Evolutionary conservation across 2,113 vertebrate species (phyloP).

Genomic region (Archilochus colubris): DNA sequence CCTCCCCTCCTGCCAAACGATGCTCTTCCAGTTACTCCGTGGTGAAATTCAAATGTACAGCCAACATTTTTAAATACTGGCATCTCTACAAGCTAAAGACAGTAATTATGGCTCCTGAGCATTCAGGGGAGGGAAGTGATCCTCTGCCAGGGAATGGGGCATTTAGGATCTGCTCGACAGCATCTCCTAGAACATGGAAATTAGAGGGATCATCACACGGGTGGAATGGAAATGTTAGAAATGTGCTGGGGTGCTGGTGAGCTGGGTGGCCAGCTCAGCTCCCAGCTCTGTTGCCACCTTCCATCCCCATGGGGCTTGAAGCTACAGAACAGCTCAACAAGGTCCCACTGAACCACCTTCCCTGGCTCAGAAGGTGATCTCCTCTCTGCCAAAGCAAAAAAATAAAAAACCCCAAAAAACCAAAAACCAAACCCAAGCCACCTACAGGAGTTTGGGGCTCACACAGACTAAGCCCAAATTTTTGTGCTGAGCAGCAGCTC

Average conservation of each 20-base stretch:
- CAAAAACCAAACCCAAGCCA: too few species aligned
- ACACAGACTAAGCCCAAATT: neutral
- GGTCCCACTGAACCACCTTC: too few species aligned
- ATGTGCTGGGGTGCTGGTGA: neutral
- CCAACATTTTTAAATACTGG: neutral
- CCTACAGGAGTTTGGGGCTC: rapidly evolving
- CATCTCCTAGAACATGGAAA: neutral
- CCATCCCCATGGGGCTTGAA: neutral
- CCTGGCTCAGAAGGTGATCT: neutral
- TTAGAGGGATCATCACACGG: neutral
- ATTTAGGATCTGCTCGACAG: neutral
- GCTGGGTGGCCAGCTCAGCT: neutral
- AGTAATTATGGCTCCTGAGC: neutral
- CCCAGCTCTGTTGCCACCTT: neutral
- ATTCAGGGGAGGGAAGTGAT: neutral
- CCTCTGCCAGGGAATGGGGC: neutral
- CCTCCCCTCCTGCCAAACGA: neutral
- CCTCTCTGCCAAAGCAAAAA: neutral
- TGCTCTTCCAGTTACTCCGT: neutral
- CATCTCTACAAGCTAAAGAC: neutral
- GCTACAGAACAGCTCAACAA: neutral
- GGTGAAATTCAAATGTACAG: neutral
- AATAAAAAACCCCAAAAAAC: too few species aligned
- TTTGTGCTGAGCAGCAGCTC: neutral
- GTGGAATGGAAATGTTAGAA: neutral